Percentiles rank a stretch among this genome's conserved stretches.
Conservation (phyloP, 1,140 invertebrate species). For the Listronotus bonariensis region DNA sequence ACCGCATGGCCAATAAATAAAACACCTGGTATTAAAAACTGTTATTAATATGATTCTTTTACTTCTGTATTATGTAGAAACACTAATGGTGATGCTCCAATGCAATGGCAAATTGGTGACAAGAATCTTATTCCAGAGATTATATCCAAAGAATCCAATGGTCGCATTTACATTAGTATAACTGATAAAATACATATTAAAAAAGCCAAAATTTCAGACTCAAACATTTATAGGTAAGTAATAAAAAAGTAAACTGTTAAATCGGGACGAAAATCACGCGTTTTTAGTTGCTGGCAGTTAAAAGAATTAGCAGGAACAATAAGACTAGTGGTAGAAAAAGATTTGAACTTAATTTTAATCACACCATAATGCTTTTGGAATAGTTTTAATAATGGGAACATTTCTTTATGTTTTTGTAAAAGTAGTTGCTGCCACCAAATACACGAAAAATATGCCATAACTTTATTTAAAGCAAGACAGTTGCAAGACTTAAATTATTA, state of each 20-base stretch:
- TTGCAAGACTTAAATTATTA: background rate
- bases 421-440: slow-evolving; percentile 56
- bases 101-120: slow-evolving; percentile 59
- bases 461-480: slow-evolving; percentile 10
- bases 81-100: slow-evolving; percentile 57
- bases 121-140: slow-evolving; percentile 55
- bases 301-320: slow-evolving; percentile 64
- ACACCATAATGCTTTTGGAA: slow-evolving; percentile 59
- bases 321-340: slow-evolving; percentile 60
- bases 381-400: slow-evolving; percentile 55
- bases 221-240: slow-evolving; percentile 62
- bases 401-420: slow-evolving; percentile 58
- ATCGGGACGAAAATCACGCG: background rate
- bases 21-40: too few relatives aligned
- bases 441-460: slow-evolving; percentile 33
- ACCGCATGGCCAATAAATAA: too few relatives aligned
- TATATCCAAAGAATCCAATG: slow-evolving; percentile 54
- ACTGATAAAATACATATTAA: slow-evolving; percentile 58
- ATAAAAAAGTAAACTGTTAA: too few relatives aligned
- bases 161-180: slow-evolving; percentile 57
- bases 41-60: background rate
- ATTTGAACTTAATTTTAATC: slow-evolving; percentile 59
- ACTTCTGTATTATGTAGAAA: slow-evolving; percentile 50
- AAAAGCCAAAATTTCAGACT: slow-evolving; percentile 57
- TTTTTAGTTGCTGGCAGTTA: slow-evolving; percentile 70